These are phyloP conservation scores for Drosophila varians DNA, from an alignment of 1,140 invertebrate genomes.

Conservation along the genomic window DNA sequence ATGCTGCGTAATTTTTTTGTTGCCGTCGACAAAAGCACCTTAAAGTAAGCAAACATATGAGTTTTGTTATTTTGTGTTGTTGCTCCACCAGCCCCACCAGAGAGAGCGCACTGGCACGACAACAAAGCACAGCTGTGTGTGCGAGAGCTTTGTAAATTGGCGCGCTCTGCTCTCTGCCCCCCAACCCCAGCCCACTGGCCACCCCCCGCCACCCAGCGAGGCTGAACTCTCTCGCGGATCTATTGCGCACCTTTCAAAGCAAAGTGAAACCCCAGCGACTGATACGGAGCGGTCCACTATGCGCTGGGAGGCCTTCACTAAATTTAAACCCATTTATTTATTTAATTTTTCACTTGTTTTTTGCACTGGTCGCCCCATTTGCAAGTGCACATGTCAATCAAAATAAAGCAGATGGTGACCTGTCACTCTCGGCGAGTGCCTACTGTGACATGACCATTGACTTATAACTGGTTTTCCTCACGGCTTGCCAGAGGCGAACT, in stretches of 20 bases:
- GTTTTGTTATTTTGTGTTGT: slow-evolving; percentile 33
- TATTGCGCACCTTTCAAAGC: slow-evolving; percentile 69
- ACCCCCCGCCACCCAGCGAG: not conserved
- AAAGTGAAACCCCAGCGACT: slow-evolving; percentile 57
- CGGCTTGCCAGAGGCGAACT: slow-evolving; percentile 53
- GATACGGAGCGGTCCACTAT: slow-evolving; percentile 28
- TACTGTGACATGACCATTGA: slow-evolving; percentile 75
- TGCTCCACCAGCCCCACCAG: not conserved
- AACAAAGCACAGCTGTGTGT: slow-evolving; percentile 67
- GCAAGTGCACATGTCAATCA: slow-evolving; percentile 42
- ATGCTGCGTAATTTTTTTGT: slow-evolving; percentile 39
- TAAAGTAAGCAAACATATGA: slow-evolving; percentile 44
- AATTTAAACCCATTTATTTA: slow-evolving; percentile 40
- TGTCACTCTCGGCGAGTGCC: slow-evolving; percentile 46
- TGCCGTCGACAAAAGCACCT: slow-evolving; percentile 19
- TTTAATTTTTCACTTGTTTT: slow-evolving; percentile 22
- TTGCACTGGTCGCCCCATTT: slow-evolving; percentile 5
- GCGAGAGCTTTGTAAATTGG: slow-evolving; percentile 41
- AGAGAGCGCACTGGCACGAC: slow-evolving; percentile 8
- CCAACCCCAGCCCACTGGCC: not conserved
- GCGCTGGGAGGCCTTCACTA: slow-evolving; percentile 21
- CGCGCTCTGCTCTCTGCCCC: slow-evolving; percentile 7
- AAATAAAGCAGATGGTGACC: slow-evolving; percentile 17
- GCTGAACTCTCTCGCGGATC: slow-evolving; percentile 7
- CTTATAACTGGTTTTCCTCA: slow-evolving; percentile 73